Base-by-base conservation (phyloP, 2,113 vertebrate species). In the Pelecanus crispus region DNA sequence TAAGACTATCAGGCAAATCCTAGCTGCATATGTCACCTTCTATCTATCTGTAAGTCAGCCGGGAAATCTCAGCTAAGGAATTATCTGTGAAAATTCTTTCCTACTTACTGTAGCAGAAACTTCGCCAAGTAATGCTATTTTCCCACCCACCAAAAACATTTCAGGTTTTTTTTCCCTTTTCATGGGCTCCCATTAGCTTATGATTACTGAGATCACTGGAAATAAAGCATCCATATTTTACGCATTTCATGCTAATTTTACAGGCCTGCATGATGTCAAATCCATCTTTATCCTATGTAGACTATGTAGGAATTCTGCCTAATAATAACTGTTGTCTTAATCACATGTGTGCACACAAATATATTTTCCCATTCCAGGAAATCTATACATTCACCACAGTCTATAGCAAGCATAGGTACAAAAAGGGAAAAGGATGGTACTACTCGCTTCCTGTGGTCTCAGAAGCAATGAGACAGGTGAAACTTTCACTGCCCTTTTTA, bases 21-120 rank as follows among this genome's bases (percentile, higher is more conserved):
- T 82, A 67, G 42, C 45, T 61, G 55, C 36, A 80, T 75, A 66
- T 87, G 82, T 85, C 77, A 81, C 65, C 77, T 95, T 94, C 88
- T 74, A 53, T 94, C 88, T 74, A 53, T 92, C 58, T 92, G 42
- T 67, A 92, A 95, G 29, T 77, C 79, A 92, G 55, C 7, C 0
- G 9, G 24, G 49, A 95, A 91, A 79, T 59, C 38, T 80, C 53
- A 96, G 77, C 40, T 72, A 81, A 36, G 25, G 47, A 85, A 90
- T 82, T 87, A 79, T 85, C 90, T 86, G 49, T 90, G 74, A 82
- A 93, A 92, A 92, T 92, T 93, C 59, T 95, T 95, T 95, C 82
- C 68, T 66, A n/a, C 61, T 92, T 72, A 92, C 32, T 59, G 12
- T 38, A 74, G 45, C 68, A 94, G 77, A 80, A 88, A 34, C 24